These are phyloP conservation scores for Hydrolagus colliei DNA, from an alignment of 2,797 vertebrate species.

Conservation along the genomic window DNA sequence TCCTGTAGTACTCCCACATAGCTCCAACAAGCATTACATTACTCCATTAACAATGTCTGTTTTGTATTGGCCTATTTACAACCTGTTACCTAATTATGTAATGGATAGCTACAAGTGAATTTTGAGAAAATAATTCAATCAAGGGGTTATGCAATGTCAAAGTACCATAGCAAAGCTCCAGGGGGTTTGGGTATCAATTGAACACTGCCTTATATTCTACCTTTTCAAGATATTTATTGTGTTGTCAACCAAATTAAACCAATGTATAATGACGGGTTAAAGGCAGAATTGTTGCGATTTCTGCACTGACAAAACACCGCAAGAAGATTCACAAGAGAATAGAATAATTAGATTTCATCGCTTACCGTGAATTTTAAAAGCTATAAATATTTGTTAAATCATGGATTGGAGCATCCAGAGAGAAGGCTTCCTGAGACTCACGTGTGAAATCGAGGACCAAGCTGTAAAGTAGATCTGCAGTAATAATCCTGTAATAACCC, in stretches of 20 bases:
- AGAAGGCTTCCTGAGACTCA: too few relatives aligned
- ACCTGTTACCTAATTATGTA: background rate
- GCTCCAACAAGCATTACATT: background rate
- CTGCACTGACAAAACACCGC: too few relatives aligned
- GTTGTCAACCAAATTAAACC: background rate
- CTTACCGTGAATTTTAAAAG: too few relatives aligned
- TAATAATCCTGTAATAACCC: too few relatives aligned
- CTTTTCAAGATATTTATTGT: too few relatives aligned
- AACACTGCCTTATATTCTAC: constrained; percentile 1
- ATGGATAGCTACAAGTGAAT: background rate
- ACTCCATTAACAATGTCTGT: background rate
- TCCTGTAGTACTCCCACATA: background rate
- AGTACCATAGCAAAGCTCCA: background rate
- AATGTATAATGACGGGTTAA: background rate
- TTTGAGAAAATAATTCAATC: constrained; percentile 8
- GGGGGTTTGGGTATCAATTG: background rate
- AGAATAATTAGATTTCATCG: background rate
- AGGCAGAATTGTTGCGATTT: background rate
- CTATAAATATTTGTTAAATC: too few relatives aligned
- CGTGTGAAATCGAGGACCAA: too few relatives aligned
- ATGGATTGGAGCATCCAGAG: too few relatives aligned
- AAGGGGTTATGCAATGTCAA: background rate
- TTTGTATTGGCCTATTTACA: too few relatives aligned
- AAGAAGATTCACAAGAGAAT: background rate
- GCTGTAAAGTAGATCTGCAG: too few relatives aligned